These are phyloP conservation scores for Sebastes kiyomatsui DNA, from an alignment of 2,797 vertebrate species.

Conservation along the genomic window DNA sequence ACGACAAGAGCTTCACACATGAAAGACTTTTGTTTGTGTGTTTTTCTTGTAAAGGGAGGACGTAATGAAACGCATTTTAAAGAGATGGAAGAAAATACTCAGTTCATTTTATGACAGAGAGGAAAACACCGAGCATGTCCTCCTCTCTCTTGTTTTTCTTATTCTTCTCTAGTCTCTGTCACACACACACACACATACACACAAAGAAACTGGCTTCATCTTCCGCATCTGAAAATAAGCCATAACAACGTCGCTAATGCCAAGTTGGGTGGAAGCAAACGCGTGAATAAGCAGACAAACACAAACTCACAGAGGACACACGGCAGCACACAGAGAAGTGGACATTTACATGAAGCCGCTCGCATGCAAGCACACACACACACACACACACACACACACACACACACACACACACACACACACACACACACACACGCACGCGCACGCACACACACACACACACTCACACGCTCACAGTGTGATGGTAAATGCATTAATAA, in stretches of 20 bases:
- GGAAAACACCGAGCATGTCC: constrained; percentile 5
- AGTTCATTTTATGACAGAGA: constrained; percentile 17
- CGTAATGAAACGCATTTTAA: constrained; percentile 22
- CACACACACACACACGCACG: constrained; percentile 6
- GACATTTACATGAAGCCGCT: constrained; percentile 48
- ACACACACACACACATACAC: not conserved
- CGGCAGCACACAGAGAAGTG: constrained; percentile 57
- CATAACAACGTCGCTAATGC: constrained; percentile 45
- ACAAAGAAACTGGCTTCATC: constrained; percentile 9
- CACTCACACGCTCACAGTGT: constrained; percentile 47
- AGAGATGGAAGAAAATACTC: constrained; percentile 26
- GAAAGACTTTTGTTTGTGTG: not conserved
- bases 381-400: constrained; percentile 19
- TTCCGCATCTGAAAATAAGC: constrained; percentile 40
- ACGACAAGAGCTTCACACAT: not conserved
- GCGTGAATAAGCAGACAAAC: constrained; percentile 73
- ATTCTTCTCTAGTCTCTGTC: not conserved
- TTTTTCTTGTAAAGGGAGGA: not conserved
- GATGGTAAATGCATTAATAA: constrained; percentile 82
- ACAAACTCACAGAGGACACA: constrained; percentile 60
- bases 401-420: constrained; percentile 2
- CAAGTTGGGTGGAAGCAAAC: constrained; percentile 62
- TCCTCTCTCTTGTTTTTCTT: not conserved
- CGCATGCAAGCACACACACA: constrained; percentile 35
- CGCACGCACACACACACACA: constrained; percentile 9